These are phyloP conservation scores for Chymomyza caudatula DNA, from an alignment of 2,888 invertebrate genomes.

Conservation along the genomic window DNA sequence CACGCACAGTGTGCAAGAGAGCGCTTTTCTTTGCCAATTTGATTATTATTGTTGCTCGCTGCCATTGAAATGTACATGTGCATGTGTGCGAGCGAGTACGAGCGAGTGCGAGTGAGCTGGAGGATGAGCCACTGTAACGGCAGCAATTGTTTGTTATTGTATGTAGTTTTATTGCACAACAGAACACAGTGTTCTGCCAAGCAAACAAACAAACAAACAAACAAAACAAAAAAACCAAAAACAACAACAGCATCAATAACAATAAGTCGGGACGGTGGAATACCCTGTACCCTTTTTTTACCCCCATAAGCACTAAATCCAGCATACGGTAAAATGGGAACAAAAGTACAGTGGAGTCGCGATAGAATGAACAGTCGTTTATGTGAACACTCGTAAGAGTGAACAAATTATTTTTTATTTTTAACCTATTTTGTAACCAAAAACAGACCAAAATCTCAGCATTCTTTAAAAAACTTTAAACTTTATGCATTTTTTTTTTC, in stretches of 20 bases:
- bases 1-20: neutral
- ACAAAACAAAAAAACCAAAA: neutral
- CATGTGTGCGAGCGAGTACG: neutral
- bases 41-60: conserved; percentile 30
- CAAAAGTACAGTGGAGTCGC: no score
- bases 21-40: conserved; percentile 33
- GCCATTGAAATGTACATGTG: neutral
- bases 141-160: conserved; percentile 58
- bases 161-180: conserved; percentile 62
- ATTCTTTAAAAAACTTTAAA: no score
- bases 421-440: no score
- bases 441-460: no score
- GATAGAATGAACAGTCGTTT: no score
- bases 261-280: neutral
- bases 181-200: conserved; percentile 28
- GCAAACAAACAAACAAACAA: conserved; percentile 31
- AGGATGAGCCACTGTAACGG: conserved; percentile 25
- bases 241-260: neutral
- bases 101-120: neutral
- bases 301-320: no score
- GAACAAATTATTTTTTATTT: no score
- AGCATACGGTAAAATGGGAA: no score
- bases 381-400: no score
- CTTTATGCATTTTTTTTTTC: no score
- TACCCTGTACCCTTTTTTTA: neutral